phyloP scores from a whole-genome alignment of 35 echinoderm and acorn worm species.

The Hemicentrotus pulcherrimus region DNA sequence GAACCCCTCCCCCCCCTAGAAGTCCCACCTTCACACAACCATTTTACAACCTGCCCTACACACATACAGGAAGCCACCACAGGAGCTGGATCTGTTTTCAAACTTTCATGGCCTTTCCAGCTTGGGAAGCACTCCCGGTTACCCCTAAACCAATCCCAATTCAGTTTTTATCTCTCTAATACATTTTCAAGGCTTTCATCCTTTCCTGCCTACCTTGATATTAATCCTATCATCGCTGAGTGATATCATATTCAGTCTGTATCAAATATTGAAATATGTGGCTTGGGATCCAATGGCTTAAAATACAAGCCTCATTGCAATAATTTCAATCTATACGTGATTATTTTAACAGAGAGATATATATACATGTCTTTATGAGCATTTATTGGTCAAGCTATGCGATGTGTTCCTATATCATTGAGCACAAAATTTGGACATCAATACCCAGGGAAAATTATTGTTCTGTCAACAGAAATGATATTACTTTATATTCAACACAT shows the following conservation, averaged over 20 bases:
- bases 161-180: background rate
- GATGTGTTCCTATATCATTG: background rate
- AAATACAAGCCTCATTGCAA: background rate
- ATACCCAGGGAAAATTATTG: background rate
- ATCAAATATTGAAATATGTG: background rate
- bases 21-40: no score
- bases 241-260: background rate
- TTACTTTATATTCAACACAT: background rate
- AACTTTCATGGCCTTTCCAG: background rate
- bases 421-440: background rate
- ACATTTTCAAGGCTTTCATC: background rate
- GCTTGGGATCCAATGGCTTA: background rate
- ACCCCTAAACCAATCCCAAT: background rate
- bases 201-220: background rate
- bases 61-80: background rate
- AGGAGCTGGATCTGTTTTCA: background rate
- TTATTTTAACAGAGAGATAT: background rate
- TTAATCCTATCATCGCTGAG: background rate
- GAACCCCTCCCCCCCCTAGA: no score
- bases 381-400: background rate
- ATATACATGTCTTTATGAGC: background rate
- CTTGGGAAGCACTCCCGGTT: background rate
- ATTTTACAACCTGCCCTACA: no score
- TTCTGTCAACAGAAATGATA: background rate
- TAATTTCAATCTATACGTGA: background rate